Evolutionary conservation across 2,113 vertebrate genomes (phyloP).

Genomic region (Myotis brandtii): DNA sequence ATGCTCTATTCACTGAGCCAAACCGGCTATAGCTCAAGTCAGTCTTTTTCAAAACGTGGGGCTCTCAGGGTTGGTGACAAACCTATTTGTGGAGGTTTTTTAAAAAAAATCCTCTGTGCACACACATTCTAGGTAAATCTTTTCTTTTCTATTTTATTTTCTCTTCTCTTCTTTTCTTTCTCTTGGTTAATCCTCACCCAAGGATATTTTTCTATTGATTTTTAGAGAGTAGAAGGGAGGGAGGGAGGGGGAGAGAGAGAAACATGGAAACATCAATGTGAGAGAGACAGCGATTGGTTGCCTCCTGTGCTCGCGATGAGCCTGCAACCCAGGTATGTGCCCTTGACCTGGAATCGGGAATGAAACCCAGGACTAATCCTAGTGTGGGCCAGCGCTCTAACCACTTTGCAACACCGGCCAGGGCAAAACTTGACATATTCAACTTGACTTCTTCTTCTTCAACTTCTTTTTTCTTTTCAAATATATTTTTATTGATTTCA

Average conservation of each 20-base stretch:
- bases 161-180: not conserved
- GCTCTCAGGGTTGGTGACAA: not conserved
- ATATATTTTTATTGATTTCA: no score
- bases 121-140: constrained; percentile 41
- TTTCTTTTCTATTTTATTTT: no score
- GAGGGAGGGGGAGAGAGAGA: not conserved
- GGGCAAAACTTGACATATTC: no score
- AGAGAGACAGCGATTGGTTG: not conserved
- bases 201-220: not conserved
- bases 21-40: not conserved
- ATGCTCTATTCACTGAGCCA: no score
- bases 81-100: not conserved
- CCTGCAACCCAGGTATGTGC: no score
- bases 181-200: not conserved
- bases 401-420: no score
- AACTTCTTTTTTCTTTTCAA: no score
- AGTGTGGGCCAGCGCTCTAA: no score
- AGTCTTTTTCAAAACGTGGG: constrained; percentile 47
- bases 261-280: not conserved
- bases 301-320: fast-evolving
- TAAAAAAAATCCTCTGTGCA: not conserved
- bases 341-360: not conserved
- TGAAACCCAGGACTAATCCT: not conserved
- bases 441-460: no score
- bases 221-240: not conserved